These are phyloP conservation scores for Exocentrus adspersus DNA, from an alignment of 2,888 invertebrate genomes.

Conservation along the genomic window DNA sequence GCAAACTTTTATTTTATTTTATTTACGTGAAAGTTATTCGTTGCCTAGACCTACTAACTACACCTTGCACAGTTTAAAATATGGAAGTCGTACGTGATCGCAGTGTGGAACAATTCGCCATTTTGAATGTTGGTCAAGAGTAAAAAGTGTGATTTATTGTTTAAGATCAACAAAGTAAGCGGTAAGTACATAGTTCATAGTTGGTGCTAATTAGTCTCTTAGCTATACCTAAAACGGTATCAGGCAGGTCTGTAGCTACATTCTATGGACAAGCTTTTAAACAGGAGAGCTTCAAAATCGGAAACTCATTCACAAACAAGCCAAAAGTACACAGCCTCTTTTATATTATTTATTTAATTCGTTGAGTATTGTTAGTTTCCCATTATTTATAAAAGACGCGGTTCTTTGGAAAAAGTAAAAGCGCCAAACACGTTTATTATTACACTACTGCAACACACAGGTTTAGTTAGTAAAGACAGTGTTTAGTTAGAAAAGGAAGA, in stretches of 20 bases:
- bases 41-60: background rate
- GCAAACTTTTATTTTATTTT: no score
- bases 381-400: background rate
- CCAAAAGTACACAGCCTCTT: constrained; percentile 56
- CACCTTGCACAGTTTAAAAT: constrained; percentile 6
- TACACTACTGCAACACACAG: no score
- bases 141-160: constrained; percentile 51
- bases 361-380: background rate
- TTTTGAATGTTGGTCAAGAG: constrained; percentile 36
- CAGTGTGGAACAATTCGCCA: constrained; percentile 7
- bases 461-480: background rate
- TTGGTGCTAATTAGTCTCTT: constrained; percentile 35
- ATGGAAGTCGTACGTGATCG: constrained; percentile 12
- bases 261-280: constrained; percentile 62
- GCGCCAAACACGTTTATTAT: constrained; percentile 1
- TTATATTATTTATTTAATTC: constrained; percentile 8
- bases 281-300: constrained; percentile 43
- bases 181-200: constrained; percentile 50
- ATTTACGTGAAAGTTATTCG: background rate
- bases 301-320: constrained; percentile 55
- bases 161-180: constrained; percentile 60
- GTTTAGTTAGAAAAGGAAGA: constrained; percentile 16
- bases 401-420: background rate
- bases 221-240: constrained; percentile 53
- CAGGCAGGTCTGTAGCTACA: constrained; percentile 64